A percentile compares a stretch with the other conserved stretches of the same genome.
phyloP scores from a whole-genome alignment of 2,888 invertebrate genomes.

The Ceratothoa steindachneri region DNA sequence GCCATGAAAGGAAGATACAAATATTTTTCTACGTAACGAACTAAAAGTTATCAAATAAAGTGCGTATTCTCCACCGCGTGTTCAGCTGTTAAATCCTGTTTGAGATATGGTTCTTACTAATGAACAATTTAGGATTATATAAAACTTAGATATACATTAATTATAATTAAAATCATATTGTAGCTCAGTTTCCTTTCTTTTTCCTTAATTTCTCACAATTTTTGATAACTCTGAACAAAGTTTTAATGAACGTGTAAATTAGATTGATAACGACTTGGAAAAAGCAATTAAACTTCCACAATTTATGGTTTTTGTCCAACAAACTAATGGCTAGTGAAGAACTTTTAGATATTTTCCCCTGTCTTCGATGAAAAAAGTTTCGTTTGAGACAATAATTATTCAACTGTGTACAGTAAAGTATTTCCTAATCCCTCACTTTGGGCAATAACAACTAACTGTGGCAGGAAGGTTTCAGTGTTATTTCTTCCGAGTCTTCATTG shows the following conservation, averaged over 20 bases:
- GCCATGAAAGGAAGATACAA: background rate
- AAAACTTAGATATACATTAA: slow-evolving; percentile 11
- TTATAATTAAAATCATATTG: slow-evolving; percentile 17
- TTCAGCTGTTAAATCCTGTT: background rate
- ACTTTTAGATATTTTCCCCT: background rate
- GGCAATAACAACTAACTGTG: too few species aligned
- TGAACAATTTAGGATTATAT: slow-evolving; percentile 11
- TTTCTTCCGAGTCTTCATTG: too few species aligned
- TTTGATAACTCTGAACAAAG: slow-evolving; percentile 35
- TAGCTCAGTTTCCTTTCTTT: slow-evolving; percentile 8
- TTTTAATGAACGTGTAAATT: slow-evolving; percentile 48
- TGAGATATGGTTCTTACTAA: slow-evolving; percentile 3
- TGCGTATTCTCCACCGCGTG: background rate
- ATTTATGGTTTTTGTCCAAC: slow-evolving; percentile 30
- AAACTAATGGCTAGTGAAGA: background rate
- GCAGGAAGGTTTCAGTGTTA: too few species aligned
- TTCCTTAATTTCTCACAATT: slow-evolving; percentile 13
- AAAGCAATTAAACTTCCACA: slow-evolving; percentile 47
- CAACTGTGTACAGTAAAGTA: background rate
- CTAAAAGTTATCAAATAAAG: background rate
- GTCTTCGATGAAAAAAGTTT: slow-evolving; percentile 3
- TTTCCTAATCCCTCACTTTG: background rate
- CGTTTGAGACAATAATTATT: background rate
- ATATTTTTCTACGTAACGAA: background rate
- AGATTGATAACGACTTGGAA: slow-evolving; percentile 47